Evolutionary conservation across 2,888 invertebrate species (phyloP), one percentile per base, ranked within the genome.

Genomic region (Drosophila leonis): DNA sequence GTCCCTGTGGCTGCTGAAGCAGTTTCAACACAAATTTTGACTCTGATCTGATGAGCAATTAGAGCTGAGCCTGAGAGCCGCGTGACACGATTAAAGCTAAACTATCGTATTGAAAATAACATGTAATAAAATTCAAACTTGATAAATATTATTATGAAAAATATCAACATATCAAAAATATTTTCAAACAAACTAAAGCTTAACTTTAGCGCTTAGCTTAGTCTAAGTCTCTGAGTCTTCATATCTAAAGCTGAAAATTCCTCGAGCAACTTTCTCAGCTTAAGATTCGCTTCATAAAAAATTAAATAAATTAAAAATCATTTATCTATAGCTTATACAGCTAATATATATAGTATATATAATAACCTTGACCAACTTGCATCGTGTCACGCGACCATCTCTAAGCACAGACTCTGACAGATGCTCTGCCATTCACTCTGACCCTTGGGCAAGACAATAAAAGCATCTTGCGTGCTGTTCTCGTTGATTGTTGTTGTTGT

Each of bases 401-500:
- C 69, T 15, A 48, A 7, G 29, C 37, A 12, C 27, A 7, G 2
- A 8, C 4, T 24, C 24, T 27, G 33, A n/a, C 56, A 24, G n/a
- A 12, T 24, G 42, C 49, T 20, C 48, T 29, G 52, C 39, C 33
- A 20, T 35, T 42, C 18, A 39, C 52, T 61, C 24, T 66, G 51
- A 51, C 42, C 63, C 39, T 33, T 12, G 29, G 51, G 42, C 42
- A 31, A 41, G 49, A 74, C 79, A 76, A 69, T 74, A 42, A 49
- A 64, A 27, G 35, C 59, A 57, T 61, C 46, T 56, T 57, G 44
- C 35, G 46, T 41, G 42, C 42, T 72, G 55, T 37, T 59, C 31
- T 29, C 39, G 31, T 44, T 44, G 63, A 65, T 74, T 69, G 66
- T 61, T 85, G 66, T 39, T 31, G 24, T 3, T 49, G 49, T 74